phyloP scores from a whole-genome alignment of 2,113 vertebrate genomes.

The Sciurus niger region DNA sequence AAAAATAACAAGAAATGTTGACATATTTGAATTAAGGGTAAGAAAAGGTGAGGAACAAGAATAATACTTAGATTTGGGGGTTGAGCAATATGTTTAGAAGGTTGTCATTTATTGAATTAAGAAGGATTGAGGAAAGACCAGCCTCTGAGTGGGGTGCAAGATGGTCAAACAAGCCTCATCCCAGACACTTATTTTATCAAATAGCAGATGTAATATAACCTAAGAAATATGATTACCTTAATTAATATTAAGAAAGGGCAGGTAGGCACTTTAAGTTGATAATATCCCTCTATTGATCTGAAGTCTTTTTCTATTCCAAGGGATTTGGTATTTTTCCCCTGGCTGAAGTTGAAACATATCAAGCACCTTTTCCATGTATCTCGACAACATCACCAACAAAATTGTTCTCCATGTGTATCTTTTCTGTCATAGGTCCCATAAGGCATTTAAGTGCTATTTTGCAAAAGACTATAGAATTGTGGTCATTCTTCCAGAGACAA shows the following conservation, averaged over 20 bases:
- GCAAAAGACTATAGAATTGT: not conserved
- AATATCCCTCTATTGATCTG: not conserved
- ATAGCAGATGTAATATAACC: not conserved
- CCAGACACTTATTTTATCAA: not conserved
- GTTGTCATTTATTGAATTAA: not conserved
- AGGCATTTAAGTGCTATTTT: not conserved
- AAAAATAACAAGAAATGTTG: not conserved
- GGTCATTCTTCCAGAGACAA: slow-evolving; percentile 43
- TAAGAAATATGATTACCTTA: not conserved
- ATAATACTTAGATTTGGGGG: not conserved
- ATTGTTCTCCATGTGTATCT: not conserved
- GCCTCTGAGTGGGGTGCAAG: not conserved
- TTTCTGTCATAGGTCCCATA: not conserved
- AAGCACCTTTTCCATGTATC: not conserved
- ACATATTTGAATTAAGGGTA: not conserved
- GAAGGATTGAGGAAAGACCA: not conserved
- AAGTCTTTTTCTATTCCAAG: not conserved
- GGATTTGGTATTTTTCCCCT: not conserved
- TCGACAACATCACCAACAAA: slow-evolving; percentile 11
- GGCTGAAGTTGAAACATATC: not conserved
- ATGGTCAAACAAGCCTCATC: not conserved
- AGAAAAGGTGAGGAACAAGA: not conserved
- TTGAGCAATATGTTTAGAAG: not conserved
- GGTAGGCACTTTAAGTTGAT: not conserved
- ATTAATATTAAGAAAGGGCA: not conserved